These are phyloP conservation scores for Chrysoperla carnea DNA, from an alignment of 1,140 invertebrate species.

Conservation along the genomic window DNA sequence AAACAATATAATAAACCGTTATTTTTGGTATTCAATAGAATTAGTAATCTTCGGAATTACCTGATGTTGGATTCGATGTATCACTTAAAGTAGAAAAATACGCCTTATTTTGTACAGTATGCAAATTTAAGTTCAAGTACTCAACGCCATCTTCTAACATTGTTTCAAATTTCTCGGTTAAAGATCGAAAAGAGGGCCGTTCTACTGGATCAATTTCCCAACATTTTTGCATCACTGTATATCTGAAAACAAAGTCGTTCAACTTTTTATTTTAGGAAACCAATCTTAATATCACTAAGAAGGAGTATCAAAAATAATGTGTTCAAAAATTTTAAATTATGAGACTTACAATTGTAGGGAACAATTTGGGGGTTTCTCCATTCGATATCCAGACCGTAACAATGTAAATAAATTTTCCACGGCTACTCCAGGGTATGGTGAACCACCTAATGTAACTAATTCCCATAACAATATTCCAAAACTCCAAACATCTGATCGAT, in stretches of 20 bases:
- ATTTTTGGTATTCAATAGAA: too few species aligned
- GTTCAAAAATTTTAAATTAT: conserved; percentile 1
- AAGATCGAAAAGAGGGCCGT: conserved; percentile 56
- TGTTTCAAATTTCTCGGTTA: conserved; percentile 40
- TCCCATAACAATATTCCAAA: conserved; percentile 84
- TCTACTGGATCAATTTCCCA: conserved; percentile 57
- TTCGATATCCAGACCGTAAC: conserved; percentile 59
- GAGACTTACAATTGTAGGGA: conserved; percentile 53
- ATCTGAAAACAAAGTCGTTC: conserved; percentile 26
- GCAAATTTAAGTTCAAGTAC: conserved; percentile 44
- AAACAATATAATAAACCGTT: too few species aligned
- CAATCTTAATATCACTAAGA: background rate
- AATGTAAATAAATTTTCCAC: conserved; percentile 61
- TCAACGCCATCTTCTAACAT: conserved; percentile 54
- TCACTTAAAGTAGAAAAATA: conserved; percentile 28
- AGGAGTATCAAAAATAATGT: conserved; percentile 1
- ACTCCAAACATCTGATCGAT: conserved; percentile 82
- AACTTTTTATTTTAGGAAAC: background rate
- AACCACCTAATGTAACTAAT: conserved; percentile 63
- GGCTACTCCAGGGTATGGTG: conserved; percentile 62
- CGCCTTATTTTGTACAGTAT: conserved; percentile 37
- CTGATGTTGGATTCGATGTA: background rate
- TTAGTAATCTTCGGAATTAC: too few species aligned
- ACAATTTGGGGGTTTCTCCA: conserved; percentile 70
- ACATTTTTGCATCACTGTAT: conserved; percentile 61